Evolutionary conservation across 2,888 invertebrate genomes (phyloP).

Genomic region (Slavum lentiscoides): DNA sequence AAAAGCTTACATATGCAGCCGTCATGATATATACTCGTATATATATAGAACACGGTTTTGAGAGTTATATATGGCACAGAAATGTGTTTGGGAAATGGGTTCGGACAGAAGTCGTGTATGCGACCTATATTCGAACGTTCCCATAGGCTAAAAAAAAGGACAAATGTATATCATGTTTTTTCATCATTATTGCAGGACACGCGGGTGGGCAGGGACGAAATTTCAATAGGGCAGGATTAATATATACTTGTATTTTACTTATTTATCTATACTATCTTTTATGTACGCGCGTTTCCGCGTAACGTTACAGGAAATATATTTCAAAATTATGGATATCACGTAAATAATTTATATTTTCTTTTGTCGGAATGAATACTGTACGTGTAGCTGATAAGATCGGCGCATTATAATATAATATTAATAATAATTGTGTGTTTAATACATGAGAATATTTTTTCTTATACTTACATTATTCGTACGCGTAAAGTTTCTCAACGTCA

Average conservation of each 20-base stretch:
- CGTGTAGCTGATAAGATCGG: not conserved
- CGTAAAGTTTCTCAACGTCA: not conserved
- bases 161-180: slow-evolving; percentile 8
- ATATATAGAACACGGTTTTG: not conserved
- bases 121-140: slow-evolving; percentile 36
- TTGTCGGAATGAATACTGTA: not conserved
- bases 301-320: too few species aligned
- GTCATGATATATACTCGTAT: not conserved
- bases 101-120: slow-evolving; percentile 1
- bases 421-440: not conserved
- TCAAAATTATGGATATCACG: not conserved
- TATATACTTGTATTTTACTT: not conserved
- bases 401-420: not conserved
- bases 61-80: not conserved
- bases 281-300: too few species aligned
- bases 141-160: slow-evolving; percentile 24
- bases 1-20: slow-evolving; percentile 31
- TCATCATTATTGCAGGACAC: not conserved
- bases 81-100: slow-evolving; percentile 5
- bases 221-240: not conserved
- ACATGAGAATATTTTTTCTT: not conserved
- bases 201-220: not conserved
- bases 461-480: not conserved
- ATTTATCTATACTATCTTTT: too few species aligned
- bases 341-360: not conserved